phyloP scores from a whole-genome alignment of 2,888 invertebrate genomes.

The Petrolisthes manimaculis region DNA sequence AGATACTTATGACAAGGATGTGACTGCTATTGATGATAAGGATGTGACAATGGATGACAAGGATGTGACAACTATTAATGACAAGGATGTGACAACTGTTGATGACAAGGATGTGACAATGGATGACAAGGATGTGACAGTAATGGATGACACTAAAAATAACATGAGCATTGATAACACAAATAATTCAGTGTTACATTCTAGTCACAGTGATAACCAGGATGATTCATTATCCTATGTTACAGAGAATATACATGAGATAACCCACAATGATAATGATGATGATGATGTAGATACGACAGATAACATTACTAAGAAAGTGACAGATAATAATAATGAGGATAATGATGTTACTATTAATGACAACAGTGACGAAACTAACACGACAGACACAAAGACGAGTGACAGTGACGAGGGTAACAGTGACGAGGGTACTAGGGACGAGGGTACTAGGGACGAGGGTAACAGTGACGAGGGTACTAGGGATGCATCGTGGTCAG shows the following conservation, averaged over 20 bases:
- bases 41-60: not conserved
- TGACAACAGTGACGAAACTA: not conserved
- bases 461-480: not conserved
- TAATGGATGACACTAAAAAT: not conserved
- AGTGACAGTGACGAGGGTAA: not conserved
- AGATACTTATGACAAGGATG: not conserved
- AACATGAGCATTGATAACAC: not conserved
- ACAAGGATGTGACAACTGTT: constrained; percentile 5
- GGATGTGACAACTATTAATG: not conserved
- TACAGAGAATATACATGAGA: not conserved
- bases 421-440: not conserved
- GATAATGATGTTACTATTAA: not conserved
- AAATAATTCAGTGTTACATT: too few species aligned
- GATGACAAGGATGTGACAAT: not conserved
- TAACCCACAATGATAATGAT: not conserved
- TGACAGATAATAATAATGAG: not conserved
- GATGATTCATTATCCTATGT: not conserved
- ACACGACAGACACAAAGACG: not conserved
- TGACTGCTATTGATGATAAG: not conserved
- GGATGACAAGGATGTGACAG: constrained; percentile 7
- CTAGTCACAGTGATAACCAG: not conserved
- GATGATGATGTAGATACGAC: not conserved
- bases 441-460: not conserved
- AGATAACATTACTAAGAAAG: not conserved
- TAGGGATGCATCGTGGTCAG: not conserved